Base-by-base conservation (phyloP, 2,797 vertebrate species). In the Tapera naevia region DNA sequence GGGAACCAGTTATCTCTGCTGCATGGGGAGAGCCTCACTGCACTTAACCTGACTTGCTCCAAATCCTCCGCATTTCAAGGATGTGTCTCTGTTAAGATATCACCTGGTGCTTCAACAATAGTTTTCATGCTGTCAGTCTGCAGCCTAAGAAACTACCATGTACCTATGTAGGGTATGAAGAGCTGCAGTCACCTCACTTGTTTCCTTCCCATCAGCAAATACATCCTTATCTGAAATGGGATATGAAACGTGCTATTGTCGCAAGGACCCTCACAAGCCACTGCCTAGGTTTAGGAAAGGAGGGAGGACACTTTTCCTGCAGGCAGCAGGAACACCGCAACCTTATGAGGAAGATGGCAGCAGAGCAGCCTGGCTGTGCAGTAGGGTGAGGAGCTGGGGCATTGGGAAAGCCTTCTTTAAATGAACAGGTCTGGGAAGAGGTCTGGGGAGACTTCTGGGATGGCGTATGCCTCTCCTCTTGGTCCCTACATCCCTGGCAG, bases 221-320 rank as follows among this genome's bases (percentile, higher is more conserved):
- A 73, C 9, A 51, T 5, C 33, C 10, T 48, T 53, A 37, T 3
- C 5, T 3, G 5, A 87, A 75, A 30, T 0, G 3, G 8, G 27
- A 30, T 53, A 17, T 28, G 19, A 83, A 81, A 48, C 9, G 24
- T 33, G 18, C 9, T 14, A 13, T 37, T 27, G 51, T 76, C 86
- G 51, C 43, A 83, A 21, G 9, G 43, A 70, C 14, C 30, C 30
- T 80, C 33, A 17, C 11, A 65, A 64, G 25, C 7, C 1, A 0
- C 32, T 0, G 0, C 35, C 3, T 37, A 51, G 17, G 5, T 7
- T 46, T 30, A 35, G 16, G 54, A 65, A 75, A 54, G 53, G 41
- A 88, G 37, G 28, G 6, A 73, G 28, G 41, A 10, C 2, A 5
- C 17, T 56, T 64, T 75, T 45, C 45, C 48, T 18, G 30, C 22